Conservation (phyloP, 2,113 vertebrate species). For the Atrichornis clamosus region DNA sequence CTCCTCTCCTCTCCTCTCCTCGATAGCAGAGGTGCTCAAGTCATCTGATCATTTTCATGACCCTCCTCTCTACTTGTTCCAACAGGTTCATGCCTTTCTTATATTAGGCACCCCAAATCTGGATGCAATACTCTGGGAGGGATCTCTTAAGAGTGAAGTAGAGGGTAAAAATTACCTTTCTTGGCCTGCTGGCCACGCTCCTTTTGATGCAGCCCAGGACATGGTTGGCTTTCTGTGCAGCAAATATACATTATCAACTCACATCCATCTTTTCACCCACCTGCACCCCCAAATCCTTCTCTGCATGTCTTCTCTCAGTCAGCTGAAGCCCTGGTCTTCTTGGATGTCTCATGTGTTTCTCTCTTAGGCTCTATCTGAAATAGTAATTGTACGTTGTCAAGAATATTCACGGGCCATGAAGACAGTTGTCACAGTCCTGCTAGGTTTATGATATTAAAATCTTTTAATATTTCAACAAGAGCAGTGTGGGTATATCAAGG, state of each 20-base stretch:
- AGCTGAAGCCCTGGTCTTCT: neutral
- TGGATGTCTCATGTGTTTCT: neutral
- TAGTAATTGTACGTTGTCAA: neutral
- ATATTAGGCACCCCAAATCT: neutral
- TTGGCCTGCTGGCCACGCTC: fast-evolving
- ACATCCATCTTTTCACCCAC: neutral
- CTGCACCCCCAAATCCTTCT: neutral
- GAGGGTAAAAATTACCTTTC: neutral
- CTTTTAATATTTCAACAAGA: neutral
- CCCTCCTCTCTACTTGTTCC: fast-evolving
- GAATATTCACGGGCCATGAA: neutral
- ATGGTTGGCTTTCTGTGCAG: neutral
- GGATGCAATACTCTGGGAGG: neutral
- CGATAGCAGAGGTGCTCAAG: neutral
- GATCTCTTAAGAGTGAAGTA: neutral
- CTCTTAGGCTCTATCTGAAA: neutral
- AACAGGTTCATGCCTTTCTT: neutral
- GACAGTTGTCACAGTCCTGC: neutral
- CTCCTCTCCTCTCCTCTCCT: too few species aligned
- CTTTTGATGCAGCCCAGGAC: neutral
- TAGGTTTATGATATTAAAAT: neutral
- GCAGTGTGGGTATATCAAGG: neutral
- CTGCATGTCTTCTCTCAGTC: neutral
- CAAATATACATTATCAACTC: neutral
- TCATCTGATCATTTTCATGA: too few species aligned